Conservation (phyloP, 2,888 invertebrate genomes). For the Melitaea athalia region DNA sequence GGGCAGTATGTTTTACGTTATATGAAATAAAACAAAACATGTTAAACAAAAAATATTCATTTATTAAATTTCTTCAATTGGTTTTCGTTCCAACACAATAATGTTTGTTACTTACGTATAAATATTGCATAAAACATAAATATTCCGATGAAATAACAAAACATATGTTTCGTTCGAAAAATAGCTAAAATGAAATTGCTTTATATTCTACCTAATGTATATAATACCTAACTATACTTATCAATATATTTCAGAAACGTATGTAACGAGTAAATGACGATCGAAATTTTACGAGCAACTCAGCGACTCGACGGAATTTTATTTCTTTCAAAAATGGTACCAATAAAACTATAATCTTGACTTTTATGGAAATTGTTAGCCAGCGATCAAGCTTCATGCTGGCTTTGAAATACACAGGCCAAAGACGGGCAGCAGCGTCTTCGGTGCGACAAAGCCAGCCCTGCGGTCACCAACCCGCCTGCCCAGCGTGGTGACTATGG, state of each 20-base stretch:
- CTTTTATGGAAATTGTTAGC: conserved; percentile 31
- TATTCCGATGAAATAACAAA: neutral
- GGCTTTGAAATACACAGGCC: no score
- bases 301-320: conserved; percentile 29
- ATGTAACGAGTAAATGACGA: conserved; percentile 36
- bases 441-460: no score
- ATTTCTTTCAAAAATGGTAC: conserved; percentile 38
- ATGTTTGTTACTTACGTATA: no score
- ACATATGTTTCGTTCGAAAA: neutral
- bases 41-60: no score
- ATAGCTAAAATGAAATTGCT: conserved; percentile 4
- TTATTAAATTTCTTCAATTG: no score
- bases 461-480: no score
- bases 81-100: no score
- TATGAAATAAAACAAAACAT: no score
- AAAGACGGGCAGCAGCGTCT: no score
- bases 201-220: conserved; percentile 17
- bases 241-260: conserved; percentile 18
- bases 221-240: conserved; percentile 9
- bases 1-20: no score
- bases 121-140: neutral
- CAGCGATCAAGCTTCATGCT: conserved; percentile 27
- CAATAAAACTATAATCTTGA: conserved; percentile 33
- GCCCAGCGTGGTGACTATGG: no score
- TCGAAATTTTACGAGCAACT: conserved; percentile 33